These are phyloP conservation scores for Eupithecia insigniata DNA, from an alignment of 2,888 invertebrate species.

Conservation along the genomic window DNA sequence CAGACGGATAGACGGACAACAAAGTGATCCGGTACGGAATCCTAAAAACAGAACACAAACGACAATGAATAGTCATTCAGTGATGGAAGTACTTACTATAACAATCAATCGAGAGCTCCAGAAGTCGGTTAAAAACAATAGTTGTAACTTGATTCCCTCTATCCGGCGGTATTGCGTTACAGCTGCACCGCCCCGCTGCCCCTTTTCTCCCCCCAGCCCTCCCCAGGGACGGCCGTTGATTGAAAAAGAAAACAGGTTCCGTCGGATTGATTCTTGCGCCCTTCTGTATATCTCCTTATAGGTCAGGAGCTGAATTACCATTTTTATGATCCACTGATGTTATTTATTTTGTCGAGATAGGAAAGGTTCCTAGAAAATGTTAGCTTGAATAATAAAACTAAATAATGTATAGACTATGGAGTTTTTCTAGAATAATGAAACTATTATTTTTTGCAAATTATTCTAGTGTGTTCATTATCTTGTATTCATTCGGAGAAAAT, in stretches of 20 bases:
- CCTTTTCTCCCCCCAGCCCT: slow-evolving; percentile 49
- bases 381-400: slow-evolving; percentile 11
- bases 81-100: background rate
- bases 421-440: slow-evolving; percentile 9
- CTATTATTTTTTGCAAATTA: slow-evolving; percentile 8
- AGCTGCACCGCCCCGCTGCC: slow-evolving; percentile 45
- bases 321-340: slow-evolving; percentile 36
- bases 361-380: slow-evolving; percentile 17
- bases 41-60: background rate
- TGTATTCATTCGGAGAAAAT: background rate
- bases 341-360: slow-evolving; percentile 25
- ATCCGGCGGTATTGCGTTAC: slow-evolving; percentile 45
- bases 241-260: slow-evolving; percentile 81
- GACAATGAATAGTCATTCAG: background rate
- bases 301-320: slow-evolving; percentile 48
- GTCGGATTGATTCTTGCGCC: slow-evolving; percentile 78
- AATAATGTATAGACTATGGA: slow-evolving; percentile 7
- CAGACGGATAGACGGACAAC: too few relatives aligned
- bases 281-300: slow-evolving; percentile 63
- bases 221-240: slow-evolving; percentile 74
- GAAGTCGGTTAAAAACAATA: slow-evolving; percentile 10
- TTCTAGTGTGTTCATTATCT: background rate
- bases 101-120: slow-evolving; percentile 5
- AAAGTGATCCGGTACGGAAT: too few relatives aligned
- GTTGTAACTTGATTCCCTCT: background rate